Base-by-base conservation (phyloP, 2,113 vertebrate species). In the Scophthalmus maximus region DNA sequence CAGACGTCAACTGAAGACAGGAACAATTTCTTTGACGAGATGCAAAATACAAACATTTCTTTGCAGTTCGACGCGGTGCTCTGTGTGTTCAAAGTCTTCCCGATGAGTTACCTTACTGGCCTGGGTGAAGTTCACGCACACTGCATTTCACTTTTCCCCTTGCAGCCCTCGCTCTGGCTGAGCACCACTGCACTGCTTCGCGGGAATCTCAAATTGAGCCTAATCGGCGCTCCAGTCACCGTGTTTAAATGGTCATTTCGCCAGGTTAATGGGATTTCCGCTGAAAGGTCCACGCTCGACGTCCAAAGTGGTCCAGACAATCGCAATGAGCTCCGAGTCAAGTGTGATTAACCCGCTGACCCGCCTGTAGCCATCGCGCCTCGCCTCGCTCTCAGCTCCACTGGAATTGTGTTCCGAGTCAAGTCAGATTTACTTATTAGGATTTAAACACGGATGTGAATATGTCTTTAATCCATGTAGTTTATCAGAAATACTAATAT, bases 231-330 rank as follows among this genome's bases (percentile, higher is more conserved):
- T 89, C 86, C 83, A 81, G 76, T 85, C 84, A 62, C 66, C 78
- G 67, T 84, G 86, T 88, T 90, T 92, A 89, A 91, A 89, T 17
- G 81, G 50, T 73, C 85, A 82, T 80, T 89, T 76, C 61, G 78
- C 86, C 82, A 90, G 87, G 88, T 91, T 91, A 91, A 92, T 91
- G 89, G 90, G 91, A 92, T 92, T 91, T 90, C 83, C 80, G 29
- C 76, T 68, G 79, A 86, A 76, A 90, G 82, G 81, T 86, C 85
- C 22, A 65, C 36, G 36, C 81, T 86, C 65, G 14, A 73, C 83
- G 73, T 86, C 76, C 87, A 89, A 89, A 89, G 89, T 85, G 87
- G 66, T 80, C 71, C 86, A 85, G 89, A 91, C 88, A 88, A 86
- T 90, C 50, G 79, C 86, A 87, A 87, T 79, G 83, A 84, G 89